Evolutionary conservation across 23 tunicate species (phyloP).

Genomic region (Ciona savignyi): DNA sequence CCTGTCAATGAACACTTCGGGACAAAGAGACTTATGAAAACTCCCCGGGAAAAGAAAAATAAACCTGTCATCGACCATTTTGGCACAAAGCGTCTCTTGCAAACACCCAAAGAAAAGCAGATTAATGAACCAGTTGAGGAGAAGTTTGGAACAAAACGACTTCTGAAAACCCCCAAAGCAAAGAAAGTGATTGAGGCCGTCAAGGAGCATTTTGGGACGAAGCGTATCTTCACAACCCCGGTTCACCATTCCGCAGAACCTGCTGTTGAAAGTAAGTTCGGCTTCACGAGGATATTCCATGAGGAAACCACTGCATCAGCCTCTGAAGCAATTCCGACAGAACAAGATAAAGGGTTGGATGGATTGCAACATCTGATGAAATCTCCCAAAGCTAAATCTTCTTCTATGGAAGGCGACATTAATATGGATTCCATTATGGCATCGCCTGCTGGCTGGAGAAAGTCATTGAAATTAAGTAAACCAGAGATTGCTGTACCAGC

Average conservation of each 20-base stretch:
- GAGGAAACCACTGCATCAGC: neutral
- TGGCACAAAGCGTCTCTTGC: slow-evolving; percentile 40
- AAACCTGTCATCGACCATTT: slow-evolving; percentile 29
- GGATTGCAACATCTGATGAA: neutral
- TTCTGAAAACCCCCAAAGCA: neutral
- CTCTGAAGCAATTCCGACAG: neutral
- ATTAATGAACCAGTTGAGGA: neutral
- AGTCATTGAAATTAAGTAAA: neutral
- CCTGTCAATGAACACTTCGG: slow-evolving; percentile 44
- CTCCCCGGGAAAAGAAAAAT: slow-evolving; percentile 30
- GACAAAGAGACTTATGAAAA: slow-evolving; percentile 45
- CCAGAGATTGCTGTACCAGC: too few species aligned
- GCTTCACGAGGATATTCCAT: neutral
- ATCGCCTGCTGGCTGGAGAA: neutral
- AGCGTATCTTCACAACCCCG: neutral
- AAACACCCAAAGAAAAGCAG: slow-evolving; percentile 10
- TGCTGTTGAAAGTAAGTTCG: neutral
- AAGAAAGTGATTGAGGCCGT: neutral
- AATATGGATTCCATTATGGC: neutral
- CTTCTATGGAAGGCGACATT: neutral
- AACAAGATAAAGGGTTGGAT: neutral
- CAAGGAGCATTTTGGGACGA: neutral
- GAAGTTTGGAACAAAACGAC: neutral
- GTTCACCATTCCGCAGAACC: neutral
- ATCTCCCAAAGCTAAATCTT: neutral